Conservation (phyloP, 2,113 vertebrate genomes). For the Asarcornis scutulata region DNA sequence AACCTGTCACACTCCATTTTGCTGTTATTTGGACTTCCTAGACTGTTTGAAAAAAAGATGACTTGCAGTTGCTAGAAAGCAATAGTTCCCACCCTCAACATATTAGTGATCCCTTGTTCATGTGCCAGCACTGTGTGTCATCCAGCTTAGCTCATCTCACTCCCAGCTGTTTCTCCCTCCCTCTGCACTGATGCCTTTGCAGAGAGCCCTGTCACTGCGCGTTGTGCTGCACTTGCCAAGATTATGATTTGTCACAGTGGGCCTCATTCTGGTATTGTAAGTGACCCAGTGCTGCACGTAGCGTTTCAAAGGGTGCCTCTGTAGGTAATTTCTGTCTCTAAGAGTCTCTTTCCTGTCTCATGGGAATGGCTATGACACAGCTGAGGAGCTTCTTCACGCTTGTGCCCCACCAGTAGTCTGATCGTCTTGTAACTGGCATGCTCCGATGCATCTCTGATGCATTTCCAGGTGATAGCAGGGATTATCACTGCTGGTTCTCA, state of each 20-base stretch:
- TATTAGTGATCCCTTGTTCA: background rate
- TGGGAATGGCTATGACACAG: background rate
- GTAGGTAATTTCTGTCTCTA: background rate
- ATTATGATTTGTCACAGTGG: background rate
- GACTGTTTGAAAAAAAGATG: background rate
- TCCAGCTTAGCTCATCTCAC: background rate
- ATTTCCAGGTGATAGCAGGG: background rate
- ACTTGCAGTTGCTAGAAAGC: background rate
- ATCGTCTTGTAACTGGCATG: background rate
- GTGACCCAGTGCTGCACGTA: accelerated
- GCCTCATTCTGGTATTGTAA: background rate
- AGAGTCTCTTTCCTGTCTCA: background rate
- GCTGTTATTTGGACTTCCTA: background rate
- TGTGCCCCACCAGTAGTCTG: background rate
- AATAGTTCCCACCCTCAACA: background rate
- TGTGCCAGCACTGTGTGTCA: background rate
- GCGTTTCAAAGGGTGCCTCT: background rate
- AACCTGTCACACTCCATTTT: background rate
- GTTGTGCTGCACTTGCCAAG: background rate
- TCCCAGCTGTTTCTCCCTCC: background rate
- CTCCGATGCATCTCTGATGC: too few species aligned
- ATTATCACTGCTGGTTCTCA: background rate
- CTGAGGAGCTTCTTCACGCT: background rate
- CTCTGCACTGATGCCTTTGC: background rate
- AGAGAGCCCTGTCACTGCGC: background rate